A percentile compares a stretch with the other conserved stretches of the same genome.
These are phyloP conservation scores for Drosophila elegans DNA, from an alignment of 1,140 invertebrate species.

Conservation along the genomic window DNA sequence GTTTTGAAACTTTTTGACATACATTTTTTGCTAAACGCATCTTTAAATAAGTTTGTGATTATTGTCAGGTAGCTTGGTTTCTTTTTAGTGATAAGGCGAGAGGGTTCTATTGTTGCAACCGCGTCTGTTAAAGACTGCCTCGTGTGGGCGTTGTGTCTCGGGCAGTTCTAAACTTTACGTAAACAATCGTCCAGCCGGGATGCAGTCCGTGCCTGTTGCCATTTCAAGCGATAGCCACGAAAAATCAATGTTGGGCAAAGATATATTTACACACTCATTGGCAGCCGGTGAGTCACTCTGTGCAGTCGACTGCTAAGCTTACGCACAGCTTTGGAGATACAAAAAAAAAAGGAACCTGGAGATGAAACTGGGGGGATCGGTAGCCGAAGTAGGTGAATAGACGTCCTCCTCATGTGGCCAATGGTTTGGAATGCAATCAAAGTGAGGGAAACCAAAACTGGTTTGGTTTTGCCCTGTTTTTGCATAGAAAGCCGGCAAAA, in stretches of 20 bases:
- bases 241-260: slow-evolving; percentile 53
- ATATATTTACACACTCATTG: slow-evolving; percentile 55
- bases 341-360: slow-evolving; percentile 1
- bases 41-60: too few species aligned
- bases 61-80: too few species aligned
- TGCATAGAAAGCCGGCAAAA: slow-evolving; percentile 44
- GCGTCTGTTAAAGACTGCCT: slow-evolving; percentile 20
- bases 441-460: slow-evolving; percentile 29
- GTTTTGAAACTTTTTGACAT: too few species aligned
- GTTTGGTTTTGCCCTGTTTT: slow-evolving; percentile 30
- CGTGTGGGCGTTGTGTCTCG: slow-evolving; percentile 32
- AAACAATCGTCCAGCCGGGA: slow-evolving; percentile 39
- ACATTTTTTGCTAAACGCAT: too few species aligned
- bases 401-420: slow-evolving; percentile 46
- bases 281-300: slow-evolving; percentile 44
- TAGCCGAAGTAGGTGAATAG: slow-evolving; percentile 33
- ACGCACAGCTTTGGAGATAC: slow-evolving; percentile 31
- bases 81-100: too few species aligned
- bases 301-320: slow-evolving; percentile 47
- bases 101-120: not conserved
- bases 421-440: slow-evolving; percentile 49
- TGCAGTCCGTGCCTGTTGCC: slow-evolving; percentile 16
- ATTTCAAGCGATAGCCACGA: slow-evolving; percentile 33
- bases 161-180: slow-evolving; percentile 37
- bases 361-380: not conserved